Evolutionary conservation across 2,888 invertebrate species (phyloP).

Genomic region (Biston betularia): DNA sequence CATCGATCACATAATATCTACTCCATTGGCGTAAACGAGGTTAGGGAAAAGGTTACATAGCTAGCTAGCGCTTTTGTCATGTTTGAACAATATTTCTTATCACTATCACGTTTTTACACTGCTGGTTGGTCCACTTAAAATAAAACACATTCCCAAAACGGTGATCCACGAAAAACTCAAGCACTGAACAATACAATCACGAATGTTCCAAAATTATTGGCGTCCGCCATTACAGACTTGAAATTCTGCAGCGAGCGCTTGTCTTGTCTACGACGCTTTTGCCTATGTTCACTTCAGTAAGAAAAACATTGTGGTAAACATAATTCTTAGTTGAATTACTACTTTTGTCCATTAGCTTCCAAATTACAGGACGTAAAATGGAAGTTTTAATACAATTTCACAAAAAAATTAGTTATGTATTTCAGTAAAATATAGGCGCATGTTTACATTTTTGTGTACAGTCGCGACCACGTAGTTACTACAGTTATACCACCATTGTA

Average conservation of each 20-base stretch:
- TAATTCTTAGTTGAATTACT: conserved; percentile 44
- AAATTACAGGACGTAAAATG: conserved; percentile 19
- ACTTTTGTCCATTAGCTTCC: conserved; percentile 6
- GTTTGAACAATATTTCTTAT: conserved; percentile 81
- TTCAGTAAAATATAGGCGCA: conserved; percentile 56
- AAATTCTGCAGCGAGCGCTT: conserved; percentile 82
- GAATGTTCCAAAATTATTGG: conserved; percentile 85
- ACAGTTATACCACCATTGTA: conserved; percentile 71
- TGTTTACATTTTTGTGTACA: conserved; percentile 82
- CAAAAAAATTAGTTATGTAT: conserved; percentile 22
- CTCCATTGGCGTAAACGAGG: conserved; percentile 92
- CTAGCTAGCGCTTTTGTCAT: conserved; percentile 86
- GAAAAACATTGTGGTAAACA: conserved; percentile 66
- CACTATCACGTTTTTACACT: conserved; percentile 80
- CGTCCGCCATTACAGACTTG: conserved; percentile 86
- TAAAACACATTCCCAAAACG: conserved; percentile 74
- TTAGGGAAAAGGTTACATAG: conserved; percentile 91
- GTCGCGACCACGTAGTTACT: conserved; percentile 83
- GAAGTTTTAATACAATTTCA: conserved; percentile 25
- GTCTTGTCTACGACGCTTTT: conserved; percentile 80
- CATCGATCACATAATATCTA: conserved; percentile 90
- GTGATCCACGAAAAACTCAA: conserved; percentile 69
- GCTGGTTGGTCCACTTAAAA: conserved; percentile 68
- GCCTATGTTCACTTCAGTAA: conserved; percentile 83
- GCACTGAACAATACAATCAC: conserved; percentile 85